Conservation (phyloP, 2,888 invertebrate species). For the Clistopyga incitator region DNA sequence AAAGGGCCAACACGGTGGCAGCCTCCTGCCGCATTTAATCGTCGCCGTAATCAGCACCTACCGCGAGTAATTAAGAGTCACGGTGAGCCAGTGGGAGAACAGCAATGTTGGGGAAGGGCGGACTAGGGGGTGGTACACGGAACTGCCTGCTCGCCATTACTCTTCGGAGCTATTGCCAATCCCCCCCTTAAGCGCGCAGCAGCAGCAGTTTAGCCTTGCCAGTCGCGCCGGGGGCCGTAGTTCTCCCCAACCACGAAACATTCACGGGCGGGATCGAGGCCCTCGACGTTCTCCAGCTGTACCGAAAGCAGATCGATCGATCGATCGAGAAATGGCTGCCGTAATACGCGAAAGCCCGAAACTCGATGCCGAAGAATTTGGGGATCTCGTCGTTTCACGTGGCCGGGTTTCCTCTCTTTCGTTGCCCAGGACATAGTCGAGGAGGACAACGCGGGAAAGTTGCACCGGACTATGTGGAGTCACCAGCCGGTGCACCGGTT, state of each 20-base stretch:
- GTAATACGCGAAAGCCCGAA: background rate
- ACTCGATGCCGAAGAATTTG: constrained; percentile 8
- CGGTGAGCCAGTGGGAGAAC: constrained; percentile 23
- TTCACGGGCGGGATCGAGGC: background rate
- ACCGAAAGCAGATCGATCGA: constrained; percentile 7
- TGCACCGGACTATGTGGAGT: background rate
- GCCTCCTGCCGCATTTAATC: constrained; percentile 58
- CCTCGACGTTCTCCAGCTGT: background rate
- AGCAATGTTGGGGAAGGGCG: constrained; percentile 21
- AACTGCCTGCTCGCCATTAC: constrained; percentile 46
- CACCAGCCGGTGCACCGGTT: constrained; percentile 19
- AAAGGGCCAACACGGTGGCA: constrained; percentile 42
- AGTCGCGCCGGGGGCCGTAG: background rate
- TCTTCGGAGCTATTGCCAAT: constrained; percentile 39
- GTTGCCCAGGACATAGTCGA: background rate
- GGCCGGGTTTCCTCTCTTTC: background rate
- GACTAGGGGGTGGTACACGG: constrained; percentile 7
- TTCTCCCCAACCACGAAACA: background rate
- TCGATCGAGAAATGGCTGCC: background rate
- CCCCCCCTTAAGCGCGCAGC: constrained; percentile 12
- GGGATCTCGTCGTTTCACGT: constrained; percentile 12
- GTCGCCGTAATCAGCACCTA: constrained; percentile 65
- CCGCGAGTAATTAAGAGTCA: constrained; percentile 61
- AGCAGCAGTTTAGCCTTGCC: constrained; percentile 10
- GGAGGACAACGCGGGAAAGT: background rate